These are phyloP conservation scores for Poicephalus meyeri DNA, from an alignment of 2,113 vertebrate genomes.

Conservation along the genomic window DNA sequence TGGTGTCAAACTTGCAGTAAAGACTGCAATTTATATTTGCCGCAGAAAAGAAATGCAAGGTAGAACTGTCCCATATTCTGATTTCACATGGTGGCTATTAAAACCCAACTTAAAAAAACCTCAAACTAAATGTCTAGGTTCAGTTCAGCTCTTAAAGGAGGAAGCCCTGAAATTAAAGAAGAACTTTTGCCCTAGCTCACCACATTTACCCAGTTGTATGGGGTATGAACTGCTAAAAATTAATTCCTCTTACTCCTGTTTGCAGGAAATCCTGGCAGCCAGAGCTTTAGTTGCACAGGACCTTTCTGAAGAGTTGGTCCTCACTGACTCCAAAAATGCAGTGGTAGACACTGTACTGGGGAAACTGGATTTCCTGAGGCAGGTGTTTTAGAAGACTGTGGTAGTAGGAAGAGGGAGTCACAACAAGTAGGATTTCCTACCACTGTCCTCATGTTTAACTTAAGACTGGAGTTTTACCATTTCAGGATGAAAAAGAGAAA, in stretches of 20 bases:
- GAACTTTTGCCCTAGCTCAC: neutral
- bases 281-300: neutral
- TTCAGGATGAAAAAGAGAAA: neutral
- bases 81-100: neutral
- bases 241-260: neutral
- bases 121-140: neutral
- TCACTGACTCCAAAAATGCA: neutral
- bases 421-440: neutral
- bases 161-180: neutral
- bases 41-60: neutral
- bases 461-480: neutral
- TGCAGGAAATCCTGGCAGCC: neutral
- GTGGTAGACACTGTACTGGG: neutral
- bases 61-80: neutral
- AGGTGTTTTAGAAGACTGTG: neutral
- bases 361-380: neutral
- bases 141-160: neutral
- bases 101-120: accelerated
- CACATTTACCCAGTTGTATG: neutral
- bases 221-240: neutral
- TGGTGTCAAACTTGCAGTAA: neutral
- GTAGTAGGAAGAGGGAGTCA: neutral
- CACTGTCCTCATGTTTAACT: neutral
- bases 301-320: neutral
- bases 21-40: neutral